Conservation (phyloP, 2,888 invertebrate species). For the Ditula angustiorana region DNA sequence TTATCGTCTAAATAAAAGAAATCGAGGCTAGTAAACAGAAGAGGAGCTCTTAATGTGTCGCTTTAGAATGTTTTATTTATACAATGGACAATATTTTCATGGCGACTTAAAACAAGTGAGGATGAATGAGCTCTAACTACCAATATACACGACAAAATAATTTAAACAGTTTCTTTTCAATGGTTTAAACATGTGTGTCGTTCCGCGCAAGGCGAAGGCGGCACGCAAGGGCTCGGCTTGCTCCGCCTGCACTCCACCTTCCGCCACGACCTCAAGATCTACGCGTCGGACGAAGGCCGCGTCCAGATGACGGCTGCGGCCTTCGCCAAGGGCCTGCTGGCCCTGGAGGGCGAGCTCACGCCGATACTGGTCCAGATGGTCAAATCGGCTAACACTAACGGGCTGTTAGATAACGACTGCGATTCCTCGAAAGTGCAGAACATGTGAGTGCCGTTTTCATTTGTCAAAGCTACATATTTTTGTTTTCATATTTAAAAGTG, state of each 20-base stretch:
- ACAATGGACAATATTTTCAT: too few species aligned
- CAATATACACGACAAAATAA: neutral
- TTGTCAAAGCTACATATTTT: too few species aligned
- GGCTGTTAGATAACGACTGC: conserved; percentile 98
- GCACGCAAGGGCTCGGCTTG: conserved; percentile 98
- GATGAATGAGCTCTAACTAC: neutral
- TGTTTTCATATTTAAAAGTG: too few species aligned
- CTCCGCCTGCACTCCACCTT: conserved; percentile 98
- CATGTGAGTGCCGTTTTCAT: conserved; percentile 88
- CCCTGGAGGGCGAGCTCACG: conserved; percentile 98
- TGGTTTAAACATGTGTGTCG: neutral
- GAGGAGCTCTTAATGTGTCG: too few species aligned
- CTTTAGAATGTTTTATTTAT: too few species aligned
- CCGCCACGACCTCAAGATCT: conserved; percentile 99
- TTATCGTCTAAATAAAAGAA: too few species aligned
- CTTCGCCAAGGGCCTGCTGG: conserved; percentile 98
- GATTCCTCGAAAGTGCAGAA: conserved; percentile 98
- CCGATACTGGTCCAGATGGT: conserved; percentile 99
- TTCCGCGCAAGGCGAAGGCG: conserved; percentile 89
- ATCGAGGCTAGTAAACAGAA: too few species aligned
- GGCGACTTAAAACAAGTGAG: too few species aligned
- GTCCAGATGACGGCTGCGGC: conserved; percentile 99
- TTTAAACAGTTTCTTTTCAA: neutral
- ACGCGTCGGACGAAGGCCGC: conserved; percentile 99
- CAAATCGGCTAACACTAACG: conserved; percentile 99